Conservation (phyloP, 1,140 invertebrate species). For the Liolophura sinensis region DNA sequence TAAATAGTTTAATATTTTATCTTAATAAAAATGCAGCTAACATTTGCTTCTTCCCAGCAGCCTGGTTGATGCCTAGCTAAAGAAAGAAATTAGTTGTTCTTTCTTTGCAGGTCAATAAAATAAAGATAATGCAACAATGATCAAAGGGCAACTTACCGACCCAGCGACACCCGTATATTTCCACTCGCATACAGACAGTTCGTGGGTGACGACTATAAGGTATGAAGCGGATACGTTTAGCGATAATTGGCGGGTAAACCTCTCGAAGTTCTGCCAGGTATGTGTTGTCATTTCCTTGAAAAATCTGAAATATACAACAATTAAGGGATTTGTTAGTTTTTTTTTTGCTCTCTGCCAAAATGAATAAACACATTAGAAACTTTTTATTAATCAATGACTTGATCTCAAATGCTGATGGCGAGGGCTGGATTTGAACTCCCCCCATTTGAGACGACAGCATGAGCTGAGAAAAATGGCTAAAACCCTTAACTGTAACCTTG, state of each 20-base stretch:
- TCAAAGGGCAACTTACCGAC: conserved; percentile 32
- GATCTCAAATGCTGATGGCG: not conserved
- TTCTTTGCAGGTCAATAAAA: too few relatives aligned
- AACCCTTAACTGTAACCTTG: not conserved
- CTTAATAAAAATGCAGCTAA: too few relatives aligned
- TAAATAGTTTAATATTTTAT: too few relatives aligned
- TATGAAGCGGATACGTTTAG: conserved; percentile 50
- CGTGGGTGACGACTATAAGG: conserved; percentile 43
- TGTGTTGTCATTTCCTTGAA: conserved; percentile 50
- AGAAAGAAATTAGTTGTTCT: too few relatives aligned
- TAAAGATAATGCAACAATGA: not conserved
- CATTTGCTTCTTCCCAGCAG: too few relatives aligned
- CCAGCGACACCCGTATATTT: conserved; percentile 54
- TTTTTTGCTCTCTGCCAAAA: not conserved
- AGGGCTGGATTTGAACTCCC: not conserved
- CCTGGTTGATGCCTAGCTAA: too few relatives aligned
- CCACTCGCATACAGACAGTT: conserved; percentile 54
- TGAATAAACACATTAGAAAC: not conserved
- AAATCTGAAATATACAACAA: conserved; percentile 42
- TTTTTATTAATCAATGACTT: not conserved
- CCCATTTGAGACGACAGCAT: not conserved
- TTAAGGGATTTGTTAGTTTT: not conserved
- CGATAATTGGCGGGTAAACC: conserved; percentile 54
- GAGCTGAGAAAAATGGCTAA: not conserved
- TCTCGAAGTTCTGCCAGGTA: conserved; percentile 48